phyloP scores from a whole-genome alignment of 1,140 invertebrate species.

The Sipha flava region DNA sequence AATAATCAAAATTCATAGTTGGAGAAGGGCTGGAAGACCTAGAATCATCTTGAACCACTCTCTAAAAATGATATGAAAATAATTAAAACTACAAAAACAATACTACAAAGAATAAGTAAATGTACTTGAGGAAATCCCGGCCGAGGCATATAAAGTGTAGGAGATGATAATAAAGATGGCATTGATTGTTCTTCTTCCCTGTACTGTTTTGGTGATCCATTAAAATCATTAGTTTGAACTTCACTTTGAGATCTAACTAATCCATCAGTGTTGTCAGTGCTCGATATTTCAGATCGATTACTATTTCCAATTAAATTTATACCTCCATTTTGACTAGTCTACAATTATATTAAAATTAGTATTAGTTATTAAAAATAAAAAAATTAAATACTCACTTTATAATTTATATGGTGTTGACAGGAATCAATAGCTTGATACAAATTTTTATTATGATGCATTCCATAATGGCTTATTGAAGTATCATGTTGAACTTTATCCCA shows the following conservation, averaged over 20 bases:
- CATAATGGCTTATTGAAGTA: constrained; percentile 1
- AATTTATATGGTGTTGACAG: constrained; percentile 24
- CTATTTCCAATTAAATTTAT: constrained; percentile 14
- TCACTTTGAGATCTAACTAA: constrained; percentile 13
- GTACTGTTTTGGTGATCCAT: constrained; percentile 68
- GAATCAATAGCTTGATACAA: constrained; percentile 10
- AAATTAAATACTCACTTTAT: background rate
- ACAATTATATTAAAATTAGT: background rate
- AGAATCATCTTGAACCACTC: constrained; percentile 38
- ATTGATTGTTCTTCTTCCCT: constrained; percentile 45
- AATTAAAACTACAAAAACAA: background rate
- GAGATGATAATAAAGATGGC: constrained; percentile 52
- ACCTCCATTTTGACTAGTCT: constrained; percentile 29
- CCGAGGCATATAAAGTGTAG: constrained; percentile 56
- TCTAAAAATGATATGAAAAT: constrained; percentile 35
- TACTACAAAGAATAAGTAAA: background rate
- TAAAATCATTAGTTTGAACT: constrained; percentile 3
- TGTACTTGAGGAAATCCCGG: constrained; percentile 59
- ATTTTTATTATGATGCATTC: constrained; percentile 24
- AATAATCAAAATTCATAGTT: constrained; percentile 60
- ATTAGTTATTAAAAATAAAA: background rate
- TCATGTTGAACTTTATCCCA: constrained; percentile 31
- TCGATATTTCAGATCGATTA: constrained; percentile 18
- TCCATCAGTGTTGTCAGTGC: constrained; percentile 21
- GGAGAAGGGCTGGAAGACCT: constrained; percentile 48